A percentile compares a stretch with the other conserved stretches of the same genome.
Evolutionary conservation across 2,797 vertebrate species (phyloP).

Genomic region (Premnoplex brunnescens): DNA sequence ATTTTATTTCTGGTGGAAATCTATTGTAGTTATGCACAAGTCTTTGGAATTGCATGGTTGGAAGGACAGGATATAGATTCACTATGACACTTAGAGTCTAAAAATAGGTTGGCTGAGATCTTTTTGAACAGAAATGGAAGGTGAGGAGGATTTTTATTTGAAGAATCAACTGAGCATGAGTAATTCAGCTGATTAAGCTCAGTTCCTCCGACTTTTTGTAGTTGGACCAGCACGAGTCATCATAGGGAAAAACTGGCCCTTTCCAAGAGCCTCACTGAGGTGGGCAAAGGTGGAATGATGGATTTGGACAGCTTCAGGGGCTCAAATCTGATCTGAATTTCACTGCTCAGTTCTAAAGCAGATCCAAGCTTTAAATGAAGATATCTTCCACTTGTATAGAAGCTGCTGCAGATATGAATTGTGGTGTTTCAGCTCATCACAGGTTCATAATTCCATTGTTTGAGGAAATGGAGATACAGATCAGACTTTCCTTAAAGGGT

Average conservation of each 20-base stretch:
- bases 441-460: neutral
- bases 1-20: neutral
- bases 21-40: neutral
- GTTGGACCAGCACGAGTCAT: neutral
- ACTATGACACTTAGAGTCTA: neutral
- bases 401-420: neutral
- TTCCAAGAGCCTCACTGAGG: neutral
- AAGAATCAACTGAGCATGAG: neutral
- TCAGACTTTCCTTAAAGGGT: neutral
- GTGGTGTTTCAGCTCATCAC: neutral
- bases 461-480: neutral
- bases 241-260: neutral
- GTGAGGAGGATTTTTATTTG: neutral
- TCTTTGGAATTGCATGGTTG: neutral
- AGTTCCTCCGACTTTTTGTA: neutral
- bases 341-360: neutral
- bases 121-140: neutral
- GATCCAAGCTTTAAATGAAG: neutral
- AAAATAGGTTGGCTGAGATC: neutral
- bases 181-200: neutral
- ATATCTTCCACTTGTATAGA: neutral
- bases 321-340: neutral
- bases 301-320: neutral
- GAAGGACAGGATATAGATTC: constrained; percentile 5
- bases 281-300: neutral